Evolutionary conservation across 2,888 invertebrate species (phyloP), one percentile per base, ranked within the genome.

Genomic region (Synanthedon tipuliformis): DNA sequence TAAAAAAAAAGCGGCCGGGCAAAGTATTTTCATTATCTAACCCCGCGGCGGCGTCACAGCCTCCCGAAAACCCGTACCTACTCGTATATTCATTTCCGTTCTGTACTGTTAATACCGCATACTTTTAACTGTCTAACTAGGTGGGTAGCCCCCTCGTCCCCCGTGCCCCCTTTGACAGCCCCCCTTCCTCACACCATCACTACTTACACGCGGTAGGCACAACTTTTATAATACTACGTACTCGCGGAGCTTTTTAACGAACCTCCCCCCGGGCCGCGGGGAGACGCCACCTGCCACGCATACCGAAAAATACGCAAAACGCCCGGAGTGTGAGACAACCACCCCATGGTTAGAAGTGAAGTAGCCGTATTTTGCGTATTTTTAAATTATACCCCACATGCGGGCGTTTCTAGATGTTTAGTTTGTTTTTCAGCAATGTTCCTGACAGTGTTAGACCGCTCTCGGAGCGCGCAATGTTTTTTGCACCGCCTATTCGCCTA

Each of bases 41-140:
- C 71, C 81, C 78, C n/a, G 51, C 49, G 34, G 16, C 73, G 69
- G 69, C 71, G 73, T 72, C 78, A 73, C 82, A 82, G 84, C 83
- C 79, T 83, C 86, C 81, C 75, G 64, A 83, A 81, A 82, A 69
- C 75, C 61, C 63, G 71, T 75, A 75, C 77, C 78, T 79, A 81
- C 83, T 77, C 84, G 82, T 86, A 84, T 83, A 87, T 87, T 87
- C 86, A 86, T 87, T 87, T 87, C 86, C 86, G 86, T 85, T 82
- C 77, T 76, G 59, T 60, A 56, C 58, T 56, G 86, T 87, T 87
- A 86, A 87, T 87, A 85, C 86, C 86, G 86, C 86, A 87, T 87
- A 87, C 86, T 86, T 87, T 87, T 87, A 86, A 86, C 86, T 86
- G 86, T 85, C 86, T 87, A 87, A 87, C 86, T 87, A 86, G 85